These are phyloP conservation scores for Rhamnusium bicolor DNA, from an alignment of 2,888 invertebrate species.

Conservation along the genomic window DNA sequence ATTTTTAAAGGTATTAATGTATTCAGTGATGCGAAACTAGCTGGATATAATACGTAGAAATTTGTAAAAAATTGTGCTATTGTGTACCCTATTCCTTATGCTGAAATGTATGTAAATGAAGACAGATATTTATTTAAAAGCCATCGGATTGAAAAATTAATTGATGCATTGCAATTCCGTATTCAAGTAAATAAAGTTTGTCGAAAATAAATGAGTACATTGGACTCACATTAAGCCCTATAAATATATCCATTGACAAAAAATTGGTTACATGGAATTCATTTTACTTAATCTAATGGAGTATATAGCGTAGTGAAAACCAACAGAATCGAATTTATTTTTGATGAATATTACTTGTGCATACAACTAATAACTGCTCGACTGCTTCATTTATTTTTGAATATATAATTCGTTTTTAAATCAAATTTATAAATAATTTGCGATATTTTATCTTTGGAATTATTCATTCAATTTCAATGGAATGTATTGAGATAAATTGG, in stretches of 20 bases:
- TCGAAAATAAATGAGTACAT: conserved; percentile 45
- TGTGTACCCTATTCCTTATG: not conserved
- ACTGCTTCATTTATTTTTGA: not conserved
- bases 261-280: conserved; percentile 42
- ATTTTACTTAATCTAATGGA: conserved; percentile 43
- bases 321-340: conserved; percentile 54
- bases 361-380: not conserved
- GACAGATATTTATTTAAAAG: conserved; percentile 16
- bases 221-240: conserved; percentile 43
- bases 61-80: too few relatives aligned
- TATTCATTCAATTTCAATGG: not conserved
- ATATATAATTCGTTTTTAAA: conserved; percentile 1
- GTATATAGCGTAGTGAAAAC: conserved; percentile 25
- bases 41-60: too few relatives aligned
- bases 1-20: too few relatives aligned
- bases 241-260: conserved; percentile 42
- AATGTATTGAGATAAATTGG: not conserved
- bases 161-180: conserved; percentile 33
- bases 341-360: conserved; percentile 16
- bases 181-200: conserved; percentile 44
- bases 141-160: conserved; percentile 38
- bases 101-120: conserved; percentile 11
- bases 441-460: conserved; percentile 1
- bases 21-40: too few relatives aligned
- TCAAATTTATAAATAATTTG: not conserved